A percentile compares a stretch with the other conserved stretches of the same genome.
phyloP scores from a whole-genome alignment of 2,888 invertebrate genomes.

The Lathronympha strigana region DNA sequence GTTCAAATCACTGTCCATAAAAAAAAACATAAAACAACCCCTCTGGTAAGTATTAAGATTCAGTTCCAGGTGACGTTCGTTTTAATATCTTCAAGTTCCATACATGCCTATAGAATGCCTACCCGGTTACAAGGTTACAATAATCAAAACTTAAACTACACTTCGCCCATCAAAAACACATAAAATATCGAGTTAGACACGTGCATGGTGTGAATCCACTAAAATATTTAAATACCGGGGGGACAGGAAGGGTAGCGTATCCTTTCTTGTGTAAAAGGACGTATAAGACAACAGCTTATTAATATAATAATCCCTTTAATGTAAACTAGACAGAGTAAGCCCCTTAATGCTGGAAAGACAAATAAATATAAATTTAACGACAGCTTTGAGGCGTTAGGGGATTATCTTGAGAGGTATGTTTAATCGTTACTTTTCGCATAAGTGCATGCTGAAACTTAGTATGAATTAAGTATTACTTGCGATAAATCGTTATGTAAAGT shows the following conservation, averaged over 20 bases:
- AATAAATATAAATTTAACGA: constrained; percentile 38
- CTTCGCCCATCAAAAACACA: constrained; percentile 30
- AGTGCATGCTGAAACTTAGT: background rate
- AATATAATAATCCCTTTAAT: background rate
- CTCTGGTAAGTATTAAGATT: background rate
- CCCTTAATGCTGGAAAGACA: constrained; percentile 29
- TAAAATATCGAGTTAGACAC: constrained; percentile 39
- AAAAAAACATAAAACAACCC: background rate
- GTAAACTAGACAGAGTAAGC: background rate
- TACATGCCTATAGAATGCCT: too few relatives aligned
- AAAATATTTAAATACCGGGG: constrained; percentile 40
- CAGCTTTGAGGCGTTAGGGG: constrained; percentile 13
- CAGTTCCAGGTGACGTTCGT: background rate
- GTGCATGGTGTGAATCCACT: constrained; percentile 37
- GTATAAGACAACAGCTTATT: background rate
- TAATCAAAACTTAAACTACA: constrained; percentile 21
- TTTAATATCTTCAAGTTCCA: background rate
- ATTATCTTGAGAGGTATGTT: constrained; percentile 29
- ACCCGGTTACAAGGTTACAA: too few relatives aligned
- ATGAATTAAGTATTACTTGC: constrained; percentile 4
- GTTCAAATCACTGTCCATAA: background rate
- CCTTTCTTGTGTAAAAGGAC: background rate
- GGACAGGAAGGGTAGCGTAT: constrained; percentile 19
- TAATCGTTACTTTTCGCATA: constrained; percentile 23
- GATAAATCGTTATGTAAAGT: background rate